Conservation (phyloP, 2,797 vertebrate genomes). For the Enteromius thamalakanensis region DNA sequence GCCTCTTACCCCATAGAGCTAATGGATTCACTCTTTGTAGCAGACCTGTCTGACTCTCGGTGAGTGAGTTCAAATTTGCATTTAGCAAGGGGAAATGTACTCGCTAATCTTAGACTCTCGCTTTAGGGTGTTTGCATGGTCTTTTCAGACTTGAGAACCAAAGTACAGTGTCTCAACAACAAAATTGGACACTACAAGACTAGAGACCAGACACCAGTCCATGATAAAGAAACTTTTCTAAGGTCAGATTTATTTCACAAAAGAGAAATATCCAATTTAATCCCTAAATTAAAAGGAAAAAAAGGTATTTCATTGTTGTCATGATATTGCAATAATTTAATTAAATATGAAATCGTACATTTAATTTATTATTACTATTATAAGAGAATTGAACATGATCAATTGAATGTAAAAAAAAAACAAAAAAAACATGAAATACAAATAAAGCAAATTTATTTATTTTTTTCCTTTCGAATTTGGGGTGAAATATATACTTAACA, state of each 20-base stretch:
- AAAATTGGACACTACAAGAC: neutral
- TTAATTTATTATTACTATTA: neutral
- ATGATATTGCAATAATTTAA: neutral
- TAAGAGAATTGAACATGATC: neutral
- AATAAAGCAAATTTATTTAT: neutral
- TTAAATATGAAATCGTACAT: neutral
- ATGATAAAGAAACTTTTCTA: conserved; percentile 5
- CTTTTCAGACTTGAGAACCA: conserved; percentile 19
- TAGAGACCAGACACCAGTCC: neutral
- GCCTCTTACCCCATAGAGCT: conserved; percentile 44
- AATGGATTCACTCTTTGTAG: conserved; percentile 50
- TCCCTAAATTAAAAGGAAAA: neutral
- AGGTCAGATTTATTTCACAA: neutral
- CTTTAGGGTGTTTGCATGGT: conserved; percentile 4
- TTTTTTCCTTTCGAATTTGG: conserved; percentile 10
- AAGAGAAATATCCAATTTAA: neutral
- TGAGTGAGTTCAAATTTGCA: conserved; percentile 33
- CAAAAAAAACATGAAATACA: neutral
- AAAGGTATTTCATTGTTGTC: neutral
- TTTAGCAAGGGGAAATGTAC: conserved; percentile 6
- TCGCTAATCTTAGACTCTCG: conserved; percentile 12
- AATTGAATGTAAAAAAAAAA: neutral
- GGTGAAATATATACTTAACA: neutral
- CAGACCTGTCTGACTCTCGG: conserved; percentile 36
- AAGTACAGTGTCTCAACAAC: neutral